Conservation (phyloP, 2,797 vertebrate species). For the Sylvilagus floridanus region DNA sequence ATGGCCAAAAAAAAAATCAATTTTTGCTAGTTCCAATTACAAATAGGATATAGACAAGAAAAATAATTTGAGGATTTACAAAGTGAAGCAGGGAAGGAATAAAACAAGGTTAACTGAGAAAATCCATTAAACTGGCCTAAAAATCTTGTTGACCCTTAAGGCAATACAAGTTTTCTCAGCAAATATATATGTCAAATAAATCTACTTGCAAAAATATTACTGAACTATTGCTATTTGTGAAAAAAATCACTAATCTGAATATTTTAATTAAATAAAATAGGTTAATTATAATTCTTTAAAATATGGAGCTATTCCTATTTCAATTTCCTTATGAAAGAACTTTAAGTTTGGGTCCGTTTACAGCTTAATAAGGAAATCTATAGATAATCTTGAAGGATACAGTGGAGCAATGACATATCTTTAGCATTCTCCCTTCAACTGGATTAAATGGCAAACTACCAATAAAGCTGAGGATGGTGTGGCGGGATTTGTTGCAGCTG, state of each 20-base stretch:
- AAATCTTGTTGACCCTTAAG: not conserved
- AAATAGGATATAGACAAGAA: not conserved
- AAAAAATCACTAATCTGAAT: not conserved
- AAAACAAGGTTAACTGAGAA: not conserved
- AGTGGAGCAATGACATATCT: not conserved
- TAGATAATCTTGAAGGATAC: not conserved
- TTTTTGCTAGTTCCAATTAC: not conserved
- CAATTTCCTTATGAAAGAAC: not conserved
- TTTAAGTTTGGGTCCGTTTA: slow-evolving; percentile 21
- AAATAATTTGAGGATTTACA: not conserved
- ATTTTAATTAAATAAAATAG: not conserved
- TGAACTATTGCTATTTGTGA: too few species aligned
- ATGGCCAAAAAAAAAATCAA: not conserved
- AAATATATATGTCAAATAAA: not conserved
- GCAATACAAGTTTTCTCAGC: not conserved
- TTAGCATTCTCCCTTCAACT: not conserved
- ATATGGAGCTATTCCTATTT: not conserved
- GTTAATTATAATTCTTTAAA: slow-evolving; percentile 23
- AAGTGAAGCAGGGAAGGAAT: not conserved
- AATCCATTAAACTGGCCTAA: not conserved
- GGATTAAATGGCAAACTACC: not conserved
- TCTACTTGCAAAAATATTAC: not conserved
- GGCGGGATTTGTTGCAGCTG: too few species aligned
- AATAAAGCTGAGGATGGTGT: not conserved
- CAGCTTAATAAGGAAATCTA: not conserved